phyloP scores from a whole-genome alignment of 2,888 invertebrate species.

The Neoitamus cyanurus region DNA sequence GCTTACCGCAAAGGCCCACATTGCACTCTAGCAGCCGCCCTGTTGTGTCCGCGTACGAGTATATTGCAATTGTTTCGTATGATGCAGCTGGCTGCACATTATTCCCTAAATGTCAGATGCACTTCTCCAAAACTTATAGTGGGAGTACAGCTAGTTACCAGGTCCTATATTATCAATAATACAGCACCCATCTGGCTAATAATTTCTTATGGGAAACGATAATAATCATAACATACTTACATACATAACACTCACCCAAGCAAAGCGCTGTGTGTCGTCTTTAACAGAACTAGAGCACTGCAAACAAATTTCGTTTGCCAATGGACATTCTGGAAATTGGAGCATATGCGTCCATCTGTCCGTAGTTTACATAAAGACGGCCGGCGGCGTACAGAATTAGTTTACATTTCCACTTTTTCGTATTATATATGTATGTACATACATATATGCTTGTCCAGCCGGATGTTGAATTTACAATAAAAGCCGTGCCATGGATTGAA shows the following conservation, averaged over 20 bases:
- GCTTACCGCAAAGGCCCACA: neutral
- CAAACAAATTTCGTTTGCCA: neutral
- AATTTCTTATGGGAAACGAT: neutral
- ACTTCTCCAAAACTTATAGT: neutral
- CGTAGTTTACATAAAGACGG: neutral
- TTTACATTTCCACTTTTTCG: neutral
- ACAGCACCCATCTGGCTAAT: neutral
- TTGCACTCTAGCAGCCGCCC: conserved; percentile 22
- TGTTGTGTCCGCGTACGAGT: neutral
- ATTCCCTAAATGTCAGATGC: neutral
- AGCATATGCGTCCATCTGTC: neutral
- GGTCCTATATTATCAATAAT: neutral
- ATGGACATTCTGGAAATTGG: neutral
- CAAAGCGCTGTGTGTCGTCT: neutral
- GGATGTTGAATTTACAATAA: neutral
- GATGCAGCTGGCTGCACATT: conserved; percentile 9
- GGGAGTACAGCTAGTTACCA: neutral
- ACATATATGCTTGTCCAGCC: neutral
- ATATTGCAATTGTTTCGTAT: conserved; percentile 8
- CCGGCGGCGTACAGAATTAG: neutral
- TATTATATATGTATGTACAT: neutral
- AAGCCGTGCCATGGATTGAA: too few species aligned
- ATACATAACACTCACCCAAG: neutral
- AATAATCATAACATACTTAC: neutral
- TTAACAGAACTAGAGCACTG: neutral